Evolutionary conservation across 2,797 vertebrate genomes (phyloP).

Genomic region (Aulostomus chinensis): DNA sequence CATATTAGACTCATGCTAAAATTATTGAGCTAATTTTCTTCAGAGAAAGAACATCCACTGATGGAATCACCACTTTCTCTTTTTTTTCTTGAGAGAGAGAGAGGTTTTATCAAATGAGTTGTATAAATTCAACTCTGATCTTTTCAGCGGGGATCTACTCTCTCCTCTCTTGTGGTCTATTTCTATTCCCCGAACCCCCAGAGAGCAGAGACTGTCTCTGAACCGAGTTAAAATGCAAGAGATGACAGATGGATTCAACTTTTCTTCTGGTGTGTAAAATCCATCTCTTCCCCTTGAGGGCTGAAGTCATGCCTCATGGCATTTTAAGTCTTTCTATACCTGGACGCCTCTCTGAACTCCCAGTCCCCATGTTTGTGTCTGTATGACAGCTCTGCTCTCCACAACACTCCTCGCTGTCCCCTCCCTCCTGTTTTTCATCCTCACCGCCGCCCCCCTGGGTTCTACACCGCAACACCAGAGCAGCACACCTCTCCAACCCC

Average conservation of each 20-base stretch:
- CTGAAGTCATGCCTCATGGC: constrained; percentile 37
- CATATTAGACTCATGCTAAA: constrained; percentile 4
- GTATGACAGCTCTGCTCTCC: constrained; percentile 43
- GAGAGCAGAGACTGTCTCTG: constrained; percentile 47
- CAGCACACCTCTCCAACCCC: constrained; percentile 12
- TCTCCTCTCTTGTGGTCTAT: constrained; percentile 41
- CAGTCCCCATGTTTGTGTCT: constrained; percentile 14
- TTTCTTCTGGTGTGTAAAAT: constrained; percentile 35
- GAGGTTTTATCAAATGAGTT: constrained; percentile 39
- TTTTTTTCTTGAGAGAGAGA: not conserved
- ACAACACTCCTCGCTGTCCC: constrained; percentile 9
- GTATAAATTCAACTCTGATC: constrained; percentile 49
- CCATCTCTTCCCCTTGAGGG: constrained; percentile 15
- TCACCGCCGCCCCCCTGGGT: not conserved
- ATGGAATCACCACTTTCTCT: constrained; percentile 8
- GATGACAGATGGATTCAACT: constrained; percentile 44
- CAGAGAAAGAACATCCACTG: constrained; percentile 7
- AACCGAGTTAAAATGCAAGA: constrained; percentile 44
- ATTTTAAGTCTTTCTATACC: constrained; percentile 50
- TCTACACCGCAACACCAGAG: constrained; percentile 15
- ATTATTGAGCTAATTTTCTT: constrained; percentile 15
- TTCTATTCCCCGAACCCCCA: constrained; percentile 48
- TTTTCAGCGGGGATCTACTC: constrained; percentile 37
- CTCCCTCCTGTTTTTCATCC: constrained; percentile 6
- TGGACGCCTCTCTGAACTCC: constrained; percentile 24